A percentile compares a stretch with the other conserved stretches of the same genome.
These are phyloP conservation scores for Lochmaea crataegi DNA, from an alignment of 2,888 invertebrate species.

Conservation along the genomic window DNA sequence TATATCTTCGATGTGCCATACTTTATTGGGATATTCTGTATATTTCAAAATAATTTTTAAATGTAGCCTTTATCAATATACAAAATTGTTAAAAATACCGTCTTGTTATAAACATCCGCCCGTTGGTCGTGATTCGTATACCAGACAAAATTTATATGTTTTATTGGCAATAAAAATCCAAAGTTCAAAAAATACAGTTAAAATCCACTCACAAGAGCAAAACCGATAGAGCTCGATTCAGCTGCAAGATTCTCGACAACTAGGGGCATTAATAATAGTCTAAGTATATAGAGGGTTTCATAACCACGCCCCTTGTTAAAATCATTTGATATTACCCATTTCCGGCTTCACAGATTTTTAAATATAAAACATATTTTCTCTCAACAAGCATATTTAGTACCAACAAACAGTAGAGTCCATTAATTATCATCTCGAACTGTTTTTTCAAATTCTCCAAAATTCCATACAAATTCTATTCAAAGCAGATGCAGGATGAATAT, in stretches of 20 bases:
- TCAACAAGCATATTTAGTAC: background rate
- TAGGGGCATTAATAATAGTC: slow-evolving; percentile 24
- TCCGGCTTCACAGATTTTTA: slow-evolving; percentile 9
- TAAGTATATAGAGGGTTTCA: slow-evolving; percentile 20
- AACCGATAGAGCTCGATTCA: slow-evolving; percentile 1
- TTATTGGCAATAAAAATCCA: no score
- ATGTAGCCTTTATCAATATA: no score
- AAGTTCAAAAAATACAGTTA: background rate
- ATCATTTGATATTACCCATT: slow-evolving; percentile 16
- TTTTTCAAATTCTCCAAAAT: background rate
- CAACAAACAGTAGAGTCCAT: background rate
- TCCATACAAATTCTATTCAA: no score
- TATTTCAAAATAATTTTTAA: no score
- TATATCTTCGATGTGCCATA: no score
- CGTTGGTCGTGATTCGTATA: no score
- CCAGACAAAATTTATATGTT: no score
- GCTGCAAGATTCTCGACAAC: slow-evolving; percentile 18
- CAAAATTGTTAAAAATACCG: no score
- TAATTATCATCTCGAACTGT: no score
- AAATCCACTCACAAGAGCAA: background rate
- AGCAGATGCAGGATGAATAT: slow-evolving; percentile 11
- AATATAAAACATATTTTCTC: background rate
- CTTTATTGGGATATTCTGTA: no score
- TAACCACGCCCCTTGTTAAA: slow-evolving; percentile 20
- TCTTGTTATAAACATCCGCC: no score